These are phyloP conservation scores for Parthenolecanium corni DNA, from an alignment of 2,888 invertebrate species.

Conservation along the genomic window DNA sequence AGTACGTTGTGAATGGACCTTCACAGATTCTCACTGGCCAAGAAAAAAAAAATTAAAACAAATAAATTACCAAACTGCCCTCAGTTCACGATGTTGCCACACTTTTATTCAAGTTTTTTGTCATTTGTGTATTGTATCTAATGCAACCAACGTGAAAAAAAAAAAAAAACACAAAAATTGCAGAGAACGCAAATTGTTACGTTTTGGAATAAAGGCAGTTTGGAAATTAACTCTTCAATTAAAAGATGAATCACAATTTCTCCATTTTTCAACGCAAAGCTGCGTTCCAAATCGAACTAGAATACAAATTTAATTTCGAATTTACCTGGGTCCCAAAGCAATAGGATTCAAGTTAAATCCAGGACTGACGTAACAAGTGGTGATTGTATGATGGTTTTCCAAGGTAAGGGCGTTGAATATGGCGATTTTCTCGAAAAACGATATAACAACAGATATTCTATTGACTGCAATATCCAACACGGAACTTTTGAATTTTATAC, in stretches of 20 bases:
- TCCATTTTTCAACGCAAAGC: background rate
- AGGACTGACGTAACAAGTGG: conserved; percentile 79
- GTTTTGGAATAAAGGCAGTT: too few relatives aligned
- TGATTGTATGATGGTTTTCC: conserved; percentile 74
- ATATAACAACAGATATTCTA: conserved; percentile 72
- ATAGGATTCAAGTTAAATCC: conserved; percentile 71
- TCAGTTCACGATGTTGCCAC: too few relatives aligned
- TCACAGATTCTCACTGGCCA: too few relatives aligned
- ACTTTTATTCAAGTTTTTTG: too few relatives aligned
- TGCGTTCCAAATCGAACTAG: background rate
- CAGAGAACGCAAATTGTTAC: too few relatives aligned
- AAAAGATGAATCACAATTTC: too few relatives aligned
- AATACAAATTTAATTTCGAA: background rate
- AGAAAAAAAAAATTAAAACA: too few relatives aligned
- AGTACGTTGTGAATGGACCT: too few relatives aligned
- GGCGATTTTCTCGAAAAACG: conserved; percentile 79
- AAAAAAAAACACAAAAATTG: background rate
- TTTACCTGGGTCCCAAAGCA: conserved; percentile 64
- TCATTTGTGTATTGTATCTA: too few relatives aligned
- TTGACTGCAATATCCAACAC: conserved; percentile 82
- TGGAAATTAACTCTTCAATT: too few relatives aligned
- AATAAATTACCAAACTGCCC: too few relatives aligned
- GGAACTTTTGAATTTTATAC: conserved; percentile 82
- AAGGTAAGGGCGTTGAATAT: conserved; percentile 81
- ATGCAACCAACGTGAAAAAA: too few relatives aligned